A percentile compares a stretch with the other conserved stretches of the same genome.
These are phyloP conservation scores for Gephyroberyx darwinii DNA, from an alignment of 2,797 vertebrate genomes.

Conservation along the genomic window DNA sequence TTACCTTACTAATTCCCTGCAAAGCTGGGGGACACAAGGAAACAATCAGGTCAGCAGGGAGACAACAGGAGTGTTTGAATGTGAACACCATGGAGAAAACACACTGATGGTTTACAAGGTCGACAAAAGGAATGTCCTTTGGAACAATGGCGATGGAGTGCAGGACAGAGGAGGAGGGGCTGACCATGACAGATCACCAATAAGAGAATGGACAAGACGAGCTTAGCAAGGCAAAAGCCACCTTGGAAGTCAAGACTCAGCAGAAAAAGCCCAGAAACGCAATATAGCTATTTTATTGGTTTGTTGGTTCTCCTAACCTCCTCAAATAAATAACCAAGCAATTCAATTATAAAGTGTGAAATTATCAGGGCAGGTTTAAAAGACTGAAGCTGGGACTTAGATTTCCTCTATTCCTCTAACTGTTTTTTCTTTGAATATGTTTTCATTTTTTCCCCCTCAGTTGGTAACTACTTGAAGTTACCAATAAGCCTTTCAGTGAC, in stretches of 20 bases:
- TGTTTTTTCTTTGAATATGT: constrained; percentile 37
- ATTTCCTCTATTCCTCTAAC: constrained; percentile 21
- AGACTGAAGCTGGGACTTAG: constrained; percentile 20
- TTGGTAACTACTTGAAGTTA: constrained; percentile 43
- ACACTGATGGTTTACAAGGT: constrained; percentile 84
- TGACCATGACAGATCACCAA: constrained; percentile 89
- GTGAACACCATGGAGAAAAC: constrained; percentile 75
- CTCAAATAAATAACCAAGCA: constrained; percentile 81
- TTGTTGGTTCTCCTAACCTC: constrained; percentile 76
- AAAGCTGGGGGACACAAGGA: constrained; percentile 72
- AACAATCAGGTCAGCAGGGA: constrained; percentile 75
- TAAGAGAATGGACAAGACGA: constrained; percentile 83
- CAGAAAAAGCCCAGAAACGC: constrained; percentile 80
- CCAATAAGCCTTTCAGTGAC: constrained; percentile 31
- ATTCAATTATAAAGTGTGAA: constrained; percentile 80
- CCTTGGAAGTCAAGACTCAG: constrained; percentile 83
- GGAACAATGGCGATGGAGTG: constrained; percentile 76
- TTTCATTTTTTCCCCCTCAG: not conserved
- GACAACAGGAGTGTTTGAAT: constrained; percentile 70
- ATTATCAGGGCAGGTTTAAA: constrained; percentile 70
- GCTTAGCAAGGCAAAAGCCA: constrained; percentile 86
- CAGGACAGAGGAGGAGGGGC: constrained; percentile 76
- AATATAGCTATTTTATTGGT: constrained; percentile 80
- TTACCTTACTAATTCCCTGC: constrained; percentile 70
- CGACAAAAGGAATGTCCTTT: constrained; percentile 85